Conservation (phyloP, 2,113 vertebrate genomes). For the Barbus barbus region DNA sequence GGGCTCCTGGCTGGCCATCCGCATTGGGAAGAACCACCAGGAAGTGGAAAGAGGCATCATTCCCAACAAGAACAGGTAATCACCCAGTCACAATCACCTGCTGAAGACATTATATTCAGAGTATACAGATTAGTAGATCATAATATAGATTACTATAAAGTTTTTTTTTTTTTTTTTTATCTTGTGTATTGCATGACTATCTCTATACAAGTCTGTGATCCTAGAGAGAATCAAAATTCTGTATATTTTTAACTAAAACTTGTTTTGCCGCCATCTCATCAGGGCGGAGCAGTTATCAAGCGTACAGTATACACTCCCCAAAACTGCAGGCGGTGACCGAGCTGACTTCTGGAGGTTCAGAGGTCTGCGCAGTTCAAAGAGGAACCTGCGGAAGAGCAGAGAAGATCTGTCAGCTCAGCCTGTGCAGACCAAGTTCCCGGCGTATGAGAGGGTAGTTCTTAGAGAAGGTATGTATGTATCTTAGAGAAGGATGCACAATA, state of each 20-base stretch:
- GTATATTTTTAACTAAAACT: background rate
- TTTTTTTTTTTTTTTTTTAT: too few relatives aligned
- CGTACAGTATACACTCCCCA: slow-evolving; percentile 97
- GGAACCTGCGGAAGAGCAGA: slow-evolving; percentile 96
- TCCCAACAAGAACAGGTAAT: slow-evolving; percentile 96
- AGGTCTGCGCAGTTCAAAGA: slow-evolving; percentile 93
- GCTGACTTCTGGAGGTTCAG: slow-evolving; percentile 98
- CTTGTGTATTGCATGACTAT: too few relatives aligned
- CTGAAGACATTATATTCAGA: background rate
- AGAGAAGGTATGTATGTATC: slow-evolving; percentile 84
- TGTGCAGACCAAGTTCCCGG: slow-evolving; percentile 97
- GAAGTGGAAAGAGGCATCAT: slow-evolving; percentile 98
- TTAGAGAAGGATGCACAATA: background rate
- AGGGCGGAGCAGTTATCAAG: slow-evolving; percentile 98
- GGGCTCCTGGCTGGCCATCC: slow-evolving; percentile 96
- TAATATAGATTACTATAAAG: too few relatives aligned
- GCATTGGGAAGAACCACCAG: slow-evolving; percentile 97
- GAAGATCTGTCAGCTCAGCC: slow-evolving; percentile 97
- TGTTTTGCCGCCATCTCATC: slow-evolving; percentile 36
- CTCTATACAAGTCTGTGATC: background rate
- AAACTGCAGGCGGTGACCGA: slow-evolving; percentile 93
- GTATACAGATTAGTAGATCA: too few relatives aligned
- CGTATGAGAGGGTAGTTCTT: slow-evolving; percentile 96
- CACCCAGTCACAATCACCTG: too few relatives aligned
- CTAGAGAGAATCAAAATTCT: background rate